These are phyloP conservation scores for Achroia grisella DNA, from an alignment of 1,140 invertebrate species.

Conservation along the genomic window DNA sequence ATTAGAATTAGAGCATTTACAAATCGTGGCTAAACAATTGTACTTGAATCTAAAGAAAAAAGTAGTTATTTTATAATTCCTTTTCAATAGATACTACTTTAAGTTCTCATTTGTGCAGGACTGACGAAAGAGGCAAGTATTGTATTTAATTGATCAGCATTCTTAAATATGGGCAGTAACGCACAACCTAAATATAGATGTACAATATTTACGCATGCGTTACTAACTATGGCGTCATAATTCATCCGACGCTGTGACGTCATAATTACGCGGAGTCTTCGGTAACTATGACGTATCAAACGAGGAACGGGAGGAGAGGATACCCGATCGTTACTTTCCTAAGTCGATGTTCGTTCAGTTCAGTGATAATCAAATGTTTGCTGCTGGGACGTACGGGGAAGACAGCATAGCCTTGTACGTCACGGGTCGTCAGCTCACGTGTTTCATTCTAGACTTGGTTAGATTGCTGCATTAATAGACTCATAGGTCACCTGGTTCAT, in stretches of 20 bases:
- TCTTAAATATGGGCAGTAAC: no score
- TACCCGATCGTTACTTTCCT: constrained; percentile 36
- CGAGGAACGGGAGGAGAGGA: constrained; percentile 17
- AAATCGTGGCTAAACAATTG: no score
- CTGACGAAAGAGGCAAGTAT: no score
- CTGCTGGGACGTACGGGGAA: constrained; percentile 29
- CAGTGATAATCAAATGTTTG: constrained; percentile 52
- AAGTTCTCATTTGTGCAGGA: no score
- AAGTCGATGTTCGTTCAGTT: constrained; percentile 33
- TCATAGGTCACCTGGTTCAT: constrained; percentile 47
- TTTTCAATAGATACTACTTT: no score
- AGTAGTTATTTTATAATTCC: no score
- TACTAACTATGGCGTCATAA: constrained; percentile 30
- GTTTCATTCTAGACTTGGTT: no score
- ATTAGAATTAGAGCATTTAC: no score
- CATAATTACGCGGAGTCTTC: constrained; percentile 17
- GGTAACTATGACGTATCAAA: constrained; percentile 44
- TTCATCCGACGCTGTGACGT: constrained; percentile 47
- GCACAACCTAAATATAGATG: constrained; percentile 1
- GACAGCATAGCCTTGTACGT: constrained; percentile 33
- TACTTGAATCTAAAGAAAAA: no score
- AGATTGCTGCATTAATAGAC: constrained; percentile 26
- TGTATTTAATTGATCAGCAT: no score
- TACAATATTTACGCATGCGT: constrained; percentile 40
- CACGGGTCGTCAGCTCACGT: constrained; percentile 60